These are phyloP conservation scores for Escarpia spicata DNA, from an alignment of 2,888 invertebrate genomes.

Conservation along the genomic window DNA sequence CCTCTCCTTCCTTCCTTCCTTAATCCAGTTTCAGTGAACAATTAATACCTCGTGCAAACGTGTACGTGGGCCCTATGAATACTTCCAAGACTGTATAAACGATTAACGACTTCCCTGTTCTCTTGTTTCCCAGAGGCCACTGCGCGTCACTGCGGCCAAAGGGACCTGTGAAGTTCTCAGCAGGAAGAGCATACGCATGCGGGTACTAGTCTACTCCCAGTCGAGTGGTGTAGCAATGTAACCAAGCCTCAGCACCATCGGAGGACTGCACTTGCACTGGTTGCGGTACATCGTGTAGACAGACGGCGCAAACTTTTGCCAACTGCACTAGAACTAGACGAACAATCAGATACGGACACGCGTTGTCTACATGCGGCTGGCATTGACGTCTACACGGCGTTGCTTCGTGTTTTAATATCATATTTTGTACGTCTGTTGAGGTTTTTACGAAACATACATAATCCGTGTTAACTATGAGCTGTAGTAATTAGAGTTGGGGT, in stretches of 20 bases:
- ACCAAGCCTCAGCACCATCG: background rate
- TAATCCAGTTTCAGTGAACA: background rate
- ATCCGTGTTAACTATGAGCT: background rate
- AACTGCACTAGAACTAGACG: background rate
- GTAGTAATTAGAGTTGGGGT: background rate
- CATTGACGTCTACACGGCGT: background rate
- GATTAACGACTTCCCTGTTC: background rate
- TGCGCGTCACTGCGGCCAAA: constrained; percentile 21
- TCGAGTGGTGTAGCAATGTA: background rate
- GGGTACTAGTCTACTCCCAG: constrained; percentile 21
- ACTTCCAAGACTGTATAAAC: too few relatives aligned
- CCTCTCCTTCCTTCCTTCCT: too few relatives aligned
- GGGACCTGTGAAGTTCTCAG: constrained; percentile 32
- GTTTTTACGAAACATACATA: background rate
- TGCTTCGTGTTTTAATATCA: background rate
- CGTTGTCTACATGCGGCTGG: background rate
- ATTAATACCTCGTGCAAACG: too few relatives aligned
- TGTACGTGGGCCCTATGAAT: too few relatives aligned
- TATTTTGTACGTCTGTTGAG: background rate
- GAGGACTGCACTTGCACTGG: background rate
- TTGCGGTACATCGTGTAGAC: background rate
- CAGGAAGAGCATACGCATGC: constrained; percentile 24
- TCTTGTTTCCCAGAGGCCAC: background rate
- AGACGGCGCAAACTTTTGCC: background rate
- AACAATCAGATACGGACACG: background rate